Base-by-base conservation (phyloP, 2,113 vertebrate species). In the Anseranas semipalmata region DNA sequence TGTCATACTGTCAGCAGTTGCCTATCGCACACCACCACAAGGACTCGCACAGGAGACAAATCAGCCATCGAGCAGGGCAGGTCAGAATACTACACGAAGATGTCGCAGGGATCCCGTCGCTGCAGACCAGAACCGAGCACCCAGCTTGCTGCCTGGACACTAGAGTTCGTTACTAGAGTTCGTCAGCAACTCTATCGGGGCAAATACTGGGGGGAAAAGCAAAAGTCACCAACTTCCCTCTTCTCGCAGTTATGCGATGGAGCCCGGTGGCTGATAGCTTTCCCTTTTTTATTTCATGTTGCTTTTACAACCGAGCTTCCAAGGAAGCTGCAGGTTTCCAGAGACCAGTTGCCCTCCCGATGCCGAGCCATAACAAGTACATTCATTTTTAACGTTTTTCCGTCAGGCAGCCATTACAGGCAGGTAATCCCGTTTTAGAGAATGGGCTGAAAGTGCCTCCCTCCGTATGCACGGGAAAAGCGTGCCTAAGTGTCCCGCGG, bases 31-130 rank as follows among this genome's bases (percentile, higher is more conserved):
- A 17, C 17, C 53, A 12, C 20, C 30, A 1, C 2, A 4, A 7
- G 3, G 0, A 10, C 1, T 7, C 67, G 3, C 37, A 3, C 5
- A 62, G 30, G 37, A 39, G 27, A 16, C 1, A 1, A 8, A 28
- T 10, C 0, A 1, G n/a, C 2, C 11, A 2, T 24, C 15, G 58
- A 18, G 7, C 8, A 35, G 10, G 14, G 15, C 4, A 15, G 19
- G 60, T 33, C 52, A 78, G 35, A 35, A 0, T 0, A 0, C 1
- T 0, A 15, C 59, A 0, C 0, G 6, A 2, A 43, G 71, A 9
- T 2, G 46, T 53, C 53, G 55, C 59, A 58, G 65, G 16, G 50
- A 33, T 2, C 22, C 83, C 53, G 41, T 0, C 53, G 0, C 10
- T 2, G 2, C 20, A 10, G 2, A 21, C 7, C 7, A n/a, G n/a